Evolutionary conservation across 2,888 invertebrate genomes (phyloP).

Genomic region (Andrena hattorfiana): DNA sequence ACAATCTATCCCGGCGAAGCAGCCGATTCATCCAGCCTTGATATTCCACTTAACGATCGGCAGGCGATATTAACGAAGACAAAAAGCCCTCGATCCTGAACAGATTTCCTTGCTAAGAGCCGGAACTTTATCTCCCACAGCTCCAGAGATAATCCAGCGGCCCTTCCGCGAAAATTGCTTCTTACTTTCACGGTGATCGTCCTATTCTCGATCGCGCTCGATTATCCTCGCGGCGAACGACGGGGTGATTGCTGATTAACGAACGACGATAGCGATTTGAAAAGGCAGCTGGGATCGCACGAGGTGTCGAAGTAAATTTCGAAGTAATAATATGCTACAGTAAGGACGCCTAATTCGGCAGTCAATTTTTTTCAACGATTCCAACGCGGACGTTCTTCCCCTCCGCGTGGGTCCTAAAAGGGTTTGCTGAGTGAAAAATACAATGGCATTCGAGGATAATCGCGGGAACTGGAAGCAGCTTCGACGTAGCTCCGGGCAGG

Average conservation of each 20-base stretch:
- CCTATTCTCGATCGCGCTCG: constrained; percentile 36
- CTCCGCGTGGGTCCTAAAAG: background rate
- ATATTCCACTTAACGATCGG: constrained; percentile 50
- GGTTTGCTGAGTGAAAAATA: background rate
- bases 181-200: constrained; percentile 46
- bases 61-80: constrained; percentile 51
- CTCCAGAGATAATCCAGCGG: constrained; percentile 13
- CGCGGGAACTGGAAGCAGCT: no score
- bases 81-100: constrained; percentile 38
- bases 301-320: background rate
- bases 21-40: constrained; percentile 48
- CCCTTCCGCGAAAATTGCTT: constrained; percentile 39
- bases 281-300: constrained; percentile 15
- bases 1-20: constrained; percentile 21
- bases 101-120: constrained; percentile 31
- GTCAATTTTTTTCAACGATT: background rate
- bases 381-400: background rate
- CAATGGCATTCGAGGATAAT: no score
- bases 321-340: no score
- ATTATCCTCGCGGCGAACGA: constrained; percentile 31
- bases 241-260: constrained; percentile 50
- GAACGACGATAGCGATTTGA: constrained; percentile 43
- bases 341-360: background rate
- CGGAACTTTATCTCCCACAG: constrained; percentile 16
- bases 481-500: no score